Base-by-base conservation (phyloP, 2,888 invertebrate genomes). In the Blastobasis lacticolella region DNA sequence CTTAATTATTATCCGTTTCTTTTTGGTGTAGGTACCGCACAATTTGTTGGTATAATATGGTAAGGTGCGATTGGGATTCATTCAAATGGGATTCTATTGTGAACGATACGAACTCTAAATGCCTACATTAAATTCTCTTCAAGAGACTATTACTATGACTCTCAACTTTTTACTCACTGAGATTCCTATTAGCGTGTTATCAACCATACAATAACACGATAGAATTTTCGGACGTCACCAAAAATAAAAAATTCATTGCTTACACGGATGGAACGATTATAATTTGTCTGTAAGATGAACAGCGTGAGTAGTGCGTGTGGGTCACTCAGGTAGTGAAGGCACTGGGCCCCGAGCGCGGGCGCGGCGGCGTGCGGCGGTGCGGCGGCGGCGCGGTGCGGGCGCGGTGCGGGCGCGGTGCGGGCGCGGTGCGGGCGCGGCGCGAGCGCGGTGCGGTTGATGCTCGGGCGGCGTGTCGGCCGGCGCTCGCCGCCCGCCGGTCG, bases 121-220 rank as follows among this genome's bases (percentile, higher is more conserved):
- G 58, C 57, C 69, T 73, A 74, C 64, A 57, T 62, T 66, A 67
- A 67, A 67, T 61, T 67, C 69, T 71, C 65, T 70, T 67, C 61
- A 66, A 73, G 67, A 72, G 66, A 72, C 67, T 69, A 73, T 67
- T 62, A 59, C 66, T 73, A 73, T 67, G 61, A 66, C 62, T 67
- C 58, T 61, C 63, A 69, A 66, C 62, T 66, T 57, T 54, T 54
- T 57, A 63, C 52, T 61, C 54, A 50, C 51, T 55, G 56, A 58
- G 56, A 55, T 57, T 57, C 60, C 49, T 46, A 48, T 48, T 57
- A 56, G 46, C 56, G 53, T 54, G 55, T 46, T 57, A 51, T 55
- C 53, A 38, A 46, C 38, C 41, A 40, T 52, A 49, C 38, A 46
- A 44, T 51, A 49, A 54, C 49, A 52, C 53, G 52, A 23, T 23